Evolutionary conservation across 2,888 invertebrate species (phyloP).

Genomic region (Eristalis pertinax): DNA sequence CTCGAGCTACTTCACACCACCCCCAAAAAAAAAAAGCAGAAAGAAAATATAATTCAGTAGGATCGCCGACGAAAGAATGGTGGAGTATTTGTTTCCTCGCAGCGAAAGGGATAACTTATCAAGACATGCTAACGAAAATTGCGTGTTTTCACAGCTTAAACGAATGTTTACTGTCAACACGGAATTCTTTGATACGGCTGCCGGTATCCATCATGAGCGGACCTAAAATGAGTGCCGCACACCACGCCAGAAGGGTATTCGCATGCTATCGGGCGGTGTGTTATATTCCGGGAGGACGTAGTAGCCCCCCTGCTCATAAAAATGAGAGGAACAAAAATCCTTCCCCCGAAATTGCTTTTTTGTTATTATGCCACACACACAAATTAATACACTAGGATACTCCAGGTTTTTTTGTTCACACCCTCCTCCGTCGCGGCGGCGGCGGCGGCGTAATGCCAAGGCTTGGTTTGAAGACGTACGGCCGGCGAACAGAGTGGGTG

Average conservation of each 20-base stretch:
- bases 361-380: slow-evolving; percentile 51
- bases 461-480: slow-evolving; percentile 39
- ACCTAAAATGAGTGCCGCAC: neutral
- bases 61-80: slow-evolving; percentile 22
- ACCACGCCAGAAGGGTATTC: slow-evolving; percentile 5
- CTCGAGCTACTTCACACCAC: slow-evolving; percentile 51
- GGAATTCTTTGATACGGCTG: slow-evolving; percentile 64
- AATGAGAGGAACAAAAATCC: slow-evolving; percentile 34
- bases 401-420: neutral
- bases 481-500: neutral
- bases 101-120: slow-evolving; percentile 55
- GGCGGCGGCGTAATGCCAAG: slow-evolving; percentile 6
- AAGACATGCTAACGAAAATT: slow-evolving; percentile 65
- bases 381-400: slow-evolving; percentile 53
- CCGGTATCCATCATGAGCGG: slow-evolving; percentile 63
- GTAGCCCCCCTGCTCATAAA: slow-evolving; percentile 45
- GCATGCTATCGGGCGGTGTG: slow-evolving; percentile 70
- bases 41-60: slow-evolving; percentile 17
- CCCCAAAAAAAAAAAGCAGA: neutral
- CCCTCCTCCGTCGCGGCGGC: neutral
- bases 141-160: slow-evolving; percentile 73
- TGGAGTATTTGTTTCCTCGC: slow-evolving; percentile 16
- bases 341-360: slow-evolving; percentile 69
- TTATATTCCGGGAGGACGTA: slow-evolving; percentile 44
- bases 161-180: slow-evolving; percentile 73